Percentiles rank a stretch among this genome's conserved stretches.
phyloP scores from a whole-genome alignment of 2,113 vertebrate species.

The Hylia prasina region DNA sequence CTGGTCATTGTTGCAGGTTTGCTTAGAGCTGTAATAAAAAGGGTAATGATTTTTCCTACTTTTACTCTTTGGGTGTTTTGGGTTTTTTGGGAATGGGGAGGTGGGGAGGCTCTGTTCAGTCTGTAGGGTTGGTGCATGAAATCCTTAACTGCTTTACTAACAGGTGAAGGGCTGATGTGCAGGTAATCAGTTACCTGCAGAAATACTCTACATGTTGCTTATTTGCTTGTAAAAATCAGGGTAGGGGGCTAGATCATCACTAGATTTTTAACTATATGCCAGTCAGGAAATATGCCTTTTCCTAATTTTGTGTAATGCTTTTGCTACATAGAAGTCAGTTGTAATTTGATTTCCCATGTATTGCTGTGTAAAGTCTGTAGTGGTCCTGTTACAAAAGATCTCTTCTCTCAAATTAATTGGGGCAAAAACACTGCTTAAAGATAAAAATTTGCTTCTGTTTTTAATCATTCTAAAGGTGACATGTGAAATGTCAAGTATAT shows the following conservation, averaged over 20 bases:
- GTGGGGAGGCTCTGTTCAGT: background rate
- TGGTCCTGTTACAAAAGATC: background rate
- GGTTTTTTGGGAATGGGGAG: background rate
- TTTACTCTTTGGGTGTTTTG: background rate
- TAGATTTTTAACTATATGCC: background rate
- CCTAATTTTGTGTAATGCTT: background rate
- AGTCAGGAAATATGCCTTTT: background rate
- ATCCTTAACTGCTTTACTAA: background rate
- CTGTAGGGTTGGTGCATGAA: background rate
- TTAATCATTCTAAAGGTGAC: background rate
- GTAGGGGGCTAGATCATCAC: background rate
- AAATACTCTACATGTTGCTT: background rate
- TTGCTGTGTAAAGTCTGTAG: background rate
- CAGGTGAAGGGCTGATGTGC: background rate
- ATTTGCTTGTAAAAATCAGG: background rate
- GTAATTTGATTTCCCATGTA: background rate
- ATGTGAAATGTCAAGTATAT: background rate
- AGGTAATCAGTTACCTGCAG: background rate
- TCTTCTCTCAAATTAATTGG: background rate
- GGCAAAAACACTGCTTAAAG: background rate
- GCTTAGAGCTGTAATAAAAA: conserved; percentile 47
- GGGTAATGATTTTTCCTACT: conserved; percentile 29
- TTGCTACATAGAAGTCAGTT: background rate
- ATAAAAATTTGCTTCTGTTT: background rate
- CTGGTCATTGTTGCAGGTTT: conserved; percentile 42